Percentiles rank a stretch among this genome's conserved stretches.
Evolutionary conservation across 2,888 invertebrate genomes (phyloP).

Genomic region (Lacanobia oleracea): DNA sequence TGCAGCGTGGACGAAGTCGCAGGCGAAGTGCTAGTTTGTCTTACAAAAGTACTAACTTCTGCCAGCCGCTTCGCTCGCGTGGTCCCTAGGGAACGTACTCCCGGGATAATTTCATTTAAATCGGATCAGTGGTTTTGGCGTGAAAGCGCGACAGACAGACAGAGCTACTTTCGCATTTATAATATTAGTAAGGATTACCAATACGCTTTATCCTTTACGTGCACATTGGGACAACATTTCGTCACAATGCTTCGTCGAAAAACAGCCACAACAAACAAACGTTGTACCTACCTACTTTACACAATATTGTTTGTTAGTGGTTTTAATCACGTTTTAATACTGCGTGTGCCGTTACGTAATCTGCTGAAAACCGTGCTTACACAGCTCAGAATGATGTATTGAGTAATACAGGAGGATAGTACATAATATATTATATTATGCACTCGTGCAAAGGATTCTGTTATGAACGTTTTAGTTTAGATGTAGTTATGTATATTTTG

Average conservation of each 20-base stretch:
- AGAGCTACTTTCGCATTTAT: too few relatives aligned
- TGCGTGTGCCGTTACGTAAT: conserved; percentile 13
- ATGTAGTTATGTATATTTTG: not conserved
- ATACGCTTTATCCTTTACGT: not conserved
- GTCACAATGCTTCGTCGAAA: not conserved
- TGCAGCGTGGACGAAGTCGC: too few relatives aligned
- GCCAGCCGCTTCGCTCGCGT: too few relatives aligned
- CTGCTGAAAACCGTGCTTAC: conserved; percentile 36
- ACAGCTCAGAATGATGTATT: conserved; percentile 14
- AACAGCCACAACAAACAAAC: conserved; percentile 29
- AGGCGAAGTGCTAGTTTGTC: too few relatives aligned
- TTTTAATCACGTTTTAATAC: conserved; percentile 44
- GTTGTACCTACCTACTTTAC: not conserved
- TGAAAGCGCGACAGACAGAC: too few relatives aligned
- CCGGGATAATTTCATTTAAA: too few relatives aligned
- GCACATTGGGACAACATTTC: not conserved
- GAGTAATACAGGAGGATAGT: conserved; percentile 35
- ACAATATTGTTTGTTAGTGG: conserved; percentile 31
- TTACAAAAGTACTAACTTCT: too few relatives aligned
- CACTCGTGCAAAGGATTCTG: conserved; percentile 14
- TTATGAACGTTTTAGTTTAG: conserved; percentile 18
- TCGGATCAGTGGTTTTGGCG: too few relatives aligned
- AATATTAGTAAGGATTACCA: not conserved
- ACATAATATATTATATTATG: not conserved
- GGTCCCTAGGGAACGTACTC: too few relatives aligned